These are phyloP conservation scores for Antennarius maculatus DNA, from an alignment of 2,797 vertebrate species.

Conservation along the genomic window DNA sequence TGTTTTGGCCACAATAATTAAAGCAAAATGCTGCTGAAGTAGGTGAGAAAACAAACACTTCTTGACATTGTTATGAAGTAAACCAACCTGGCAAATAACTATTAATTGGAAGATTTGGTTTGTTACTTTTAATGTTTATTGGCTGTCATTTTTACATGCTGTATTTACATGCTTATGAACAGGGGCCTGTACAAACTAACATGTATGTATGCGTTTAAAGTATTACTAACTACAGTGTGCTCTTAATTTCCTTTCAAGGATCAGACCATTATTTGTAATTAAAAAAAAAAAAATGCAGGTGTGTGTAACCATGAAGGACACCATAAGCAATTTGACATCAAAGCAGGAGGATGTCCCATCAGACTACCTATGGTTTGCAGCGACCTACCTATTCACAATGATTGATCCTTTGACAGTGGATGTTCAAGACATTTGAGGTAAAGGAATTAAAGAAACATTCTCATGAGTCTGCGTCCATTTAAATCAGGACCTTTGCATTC, in stretches of 20 bases:
- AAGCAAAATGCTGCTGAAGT: too few relatives aligned
- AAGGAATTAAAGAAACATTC: neutral
- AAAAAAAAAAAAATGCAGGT: neutral
- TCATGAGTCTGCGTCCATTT: neutral
- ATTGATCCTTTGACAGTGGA: neutral
- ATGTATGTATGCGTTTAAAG: too few relatives aligned
- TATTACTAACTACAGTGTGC: too few relatives aligned
- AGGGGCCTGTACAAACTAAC: too few relatives aligned
- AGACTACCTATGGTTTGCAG: neutral
- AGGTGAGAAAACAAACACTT: too few relatives aligned
- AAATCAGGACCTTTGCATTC: slow-evolving; percentile 13
- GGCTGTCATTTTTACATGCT: neutral
- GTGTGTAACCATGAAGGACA: neutral
- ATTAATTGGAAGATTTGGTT: too few relatives aligned
- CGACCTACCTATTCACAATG: neutral
- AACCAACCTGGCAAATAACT: too few relatives aligned
- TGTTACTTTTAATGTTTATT: neutral
- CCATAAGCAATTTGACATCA: neutral
- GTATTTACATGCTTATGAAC: neutral
- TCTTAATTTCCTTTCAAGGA: too few relatives aligned
- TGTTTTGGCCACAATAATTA: too few relatives aligned
- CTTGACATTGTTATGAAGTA: too few relatives aligned
- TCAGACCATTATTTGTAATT: too few relatives aligned
- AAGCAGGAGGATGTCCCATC: neutral
- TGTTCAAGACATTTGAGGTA: neutral